A percentile compares a stretch with the other conserved stretches of the same genome.
Conservation (phyloP, 1,140 invertebrate genomes). For the Amphibalanus amphitrite region DNA sequence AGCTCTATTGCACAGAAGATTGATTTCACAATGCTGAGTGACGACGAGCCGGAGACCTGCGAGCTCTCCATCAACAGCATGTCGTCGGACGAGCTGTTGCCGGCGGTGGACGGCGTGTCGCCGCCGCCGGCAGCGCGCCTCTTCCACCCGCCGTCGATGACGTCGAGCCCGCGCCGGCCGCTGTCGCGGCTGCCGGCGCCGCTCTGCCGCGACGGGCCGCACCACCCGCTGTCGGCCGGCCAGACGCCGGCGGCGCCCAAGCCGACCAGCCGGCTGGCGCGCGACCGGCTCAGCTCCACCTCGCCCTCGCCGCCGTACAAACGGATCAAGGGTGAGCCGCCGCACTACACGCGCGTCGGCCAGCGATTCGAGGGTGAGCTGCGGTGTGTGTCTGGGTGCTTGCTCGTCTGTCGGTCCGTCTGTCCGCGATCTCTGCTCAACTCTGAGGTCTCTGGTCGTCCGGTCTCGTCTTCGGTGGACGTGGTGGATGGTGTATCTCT, state of each 20-base stretch:
- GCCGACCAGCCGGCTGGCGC: not conserved
- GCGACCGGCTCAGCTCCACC: not conserved
- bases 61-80: conserved; percentile 1
- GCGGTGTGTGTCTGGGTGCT: too few relatives aligned
- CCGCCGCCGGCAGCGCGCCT: not conserved
- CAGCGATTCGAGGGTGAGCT: too few relatives aligned
- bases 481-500: too few relatives aligned
- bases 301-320: conserved; percentile 5
- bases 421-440: too few relatives aligned
- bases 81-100: not conserved
- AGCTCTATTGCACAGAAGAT: not conserved
- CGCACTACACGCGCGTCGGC: not conserved
- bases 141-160: not conserved
- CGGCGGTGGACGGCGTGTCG: not conserved
- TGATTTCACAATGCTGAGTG: not conserved
- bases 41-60: not conserved
- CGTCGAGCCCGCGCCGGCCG: not conserved
- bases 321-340: conserved; percentile 2
- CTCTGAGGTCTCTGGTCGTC: too few relatives aligned
- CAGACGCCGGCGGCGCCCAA: not conserved
- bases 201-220: not conserved
- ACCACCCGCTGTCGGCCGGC: not conserved
- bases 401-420: too few relatives aligned
- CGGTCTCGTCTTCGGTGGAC: too few relatives aligned
- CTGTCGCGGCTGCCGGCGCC: not conserved